These are phyloP conservation scores for Grapholita molesta DNA, from an alignment of 1,140 invertebrate species.

Conservation along the genomic window DNA sequence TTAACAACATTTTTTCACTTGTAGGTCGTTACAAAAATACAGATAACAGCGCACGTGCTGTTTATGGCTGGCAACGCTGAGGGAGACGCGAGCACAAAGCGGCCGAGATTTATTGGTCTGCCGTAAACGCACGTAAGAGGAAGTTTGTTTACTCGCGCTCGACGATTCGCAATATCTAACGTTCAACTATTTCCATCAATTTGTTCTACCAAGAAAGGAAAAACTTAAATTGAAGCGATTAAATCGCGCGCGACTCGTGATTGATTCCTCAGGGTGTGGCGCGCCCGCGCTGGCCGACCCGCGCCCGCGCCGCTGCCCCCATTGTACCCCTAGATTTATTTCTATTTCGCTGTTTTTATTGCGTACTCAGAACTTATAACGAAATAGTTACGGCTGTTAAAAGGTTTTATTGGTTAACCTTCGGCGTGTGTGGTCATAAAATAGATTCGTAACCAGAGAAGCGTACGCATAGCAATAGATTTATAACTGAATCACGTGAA, in stretches of 20 bases:
- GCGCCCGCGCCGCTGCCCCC: slow-evolving; percentile 27
- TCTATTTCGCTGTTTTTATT: slow-evolving; percentile 76
- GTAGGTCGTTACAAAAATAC: slow-evolving; percentile 59
- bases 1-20: slow-evolving; percentile 57
- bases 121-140: slow-evolving; percentile 52
- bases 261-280: slow-evolving; percentile 54
- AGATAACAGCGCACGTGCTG: slow-evolving; percentile 60
- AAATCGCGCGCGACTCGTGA: slow-evolving; percentile 54
- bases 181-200: slow-evolving; percentile 64
- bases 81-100: slow-evolving; percentile 52
- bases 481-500: slow-evolving; percentile 73
- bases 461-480: slow-evolving; percentile 65
- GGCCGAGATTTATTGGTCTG: slow-evolving; percentile 59
- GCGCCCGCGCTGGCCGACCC: slow-evolving; percentile 28
- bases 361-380: slow-evolving; percentile 77
- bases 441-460: slow-evolving; percentile 75
- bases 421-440: slow-evolving; percentile 73
- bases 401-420: slow-evolving; percentile 78
- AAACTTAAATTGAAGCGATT: slow-evolving; percentile 72
- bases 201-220: slow-evolving; percentile 58
- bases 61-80: slow-evolving; percentile 60
- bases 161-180: slow-evolving; percentile 64
- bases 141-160: slow-evolving; percentile 53
- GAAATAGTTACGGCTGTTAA: slow-evolving; percentile 77
- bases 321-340: slow-evolving; percentile 74